Evolutionary conservation across 2,888 invertebrate species (phyloP).

Genomic region (Volucella bombylans): DNA sequence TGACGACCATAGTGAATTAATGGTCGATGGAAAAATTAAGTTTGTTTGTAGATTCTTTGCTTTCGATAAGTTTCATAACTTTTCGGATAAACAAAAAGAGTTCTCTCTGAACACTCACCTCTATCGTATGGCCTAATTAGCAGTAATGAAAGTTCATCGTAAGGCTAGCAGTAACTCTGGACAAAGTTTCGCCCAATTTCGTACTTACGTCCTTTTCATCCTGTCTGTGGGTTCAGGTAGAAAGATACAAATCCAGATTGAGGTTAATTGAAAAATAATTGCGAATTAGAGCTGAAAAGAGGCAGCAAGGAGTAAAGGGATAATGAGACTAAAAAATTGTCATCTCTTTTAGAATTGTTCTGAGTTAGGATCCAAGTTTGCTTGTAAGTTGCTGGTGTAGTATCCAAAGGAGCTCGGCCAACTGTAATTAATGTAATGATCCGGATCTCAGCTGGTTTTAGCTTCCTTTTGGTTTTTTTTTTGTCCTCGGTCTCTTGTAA

Average conservation of each 20-base stretch:
- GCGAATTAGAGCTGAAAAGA: constrained; percentile 67
- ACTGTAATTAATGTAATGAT: constrained; percentile 68
- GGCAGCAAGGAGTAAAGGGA: neutral
- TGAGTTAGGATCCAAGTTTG: constrained; percentile 25
- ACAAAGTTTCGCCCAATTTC: constrained; percentile 13
- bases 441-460: constrained; percentile 45
- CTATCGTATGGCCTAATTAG: constrained; percentile 63
- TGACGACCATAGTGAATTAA: constrained; percentile 49
- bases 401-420: constrained; percentile 33
- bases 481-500: constrained; percentile 7
- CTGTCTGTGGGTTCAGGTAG: constrained; percentile 37
- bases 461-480: constrained; percentile 23
- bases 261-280: constrained; percentile 74
- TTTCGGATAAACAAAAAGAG: constrained; percentile 55
- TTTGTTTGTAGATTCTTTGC: constrained; percentile 64
- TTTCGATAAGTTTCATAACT: constrained; percentile 64
- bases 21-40: constrained; percentile 62
- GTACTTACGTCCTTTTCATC: constrained; percentile 9
- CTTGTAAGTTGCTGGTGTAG: constrained; percentile 31
- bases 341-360: constrained; percentile 53
- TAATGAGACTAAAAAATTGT: constrained; percentile 12
- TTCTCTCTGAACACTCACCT: constrained; percentile 19
- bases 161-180: constrained; percentile 24
- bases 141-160: constrained; percentile 51
- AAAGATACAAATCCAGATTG: constrained; percentile 68